A percentile compares a stretch with the other conserved stretches of the same genome.
These are phyloP conservation scores for Anabacerthia variegaticeps DNA, from an alignment of 2,797 vertebrate genomes.

Conservation along the genomic window DNA sequence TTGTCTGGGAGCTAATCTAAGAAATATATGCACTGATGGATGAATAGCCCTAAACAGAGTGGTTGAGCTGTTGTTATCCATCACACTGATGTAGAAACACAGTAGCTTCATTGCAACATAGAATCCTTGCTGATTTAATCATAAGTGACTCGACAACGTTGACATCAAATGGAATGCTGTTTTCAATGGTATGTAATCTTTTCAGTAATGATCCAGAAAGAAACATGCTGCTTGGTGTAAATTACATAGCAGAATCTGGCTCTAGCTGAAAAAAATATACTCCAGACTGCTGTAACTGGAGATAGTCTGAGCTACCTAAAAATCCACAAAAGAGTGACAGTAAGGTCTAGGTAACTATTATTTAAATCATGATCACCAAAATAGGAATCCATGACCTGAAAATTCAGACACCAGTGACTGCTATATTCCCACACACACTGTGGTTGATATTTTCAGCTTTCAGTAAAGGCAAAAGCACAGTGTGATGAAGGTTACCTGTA, in stretches of 20 bases:
- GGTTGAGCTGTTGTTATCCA: not conserved
- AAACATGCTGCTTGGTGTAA: not conserved
- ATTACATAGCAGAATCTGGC: not conserved
- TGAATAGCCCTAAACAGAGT: not conserved
- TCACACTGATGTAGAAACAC: not conserved
- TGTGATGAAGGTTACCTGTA: slow-evolving; percentile 2
- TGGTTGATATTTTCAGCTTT: not conserved
- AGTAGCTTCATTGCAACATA: not conserved
- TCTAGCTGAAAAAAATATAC: not conserved
- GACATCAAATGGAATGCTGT: not conserved
- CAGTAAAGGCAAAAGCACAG: not conserved
- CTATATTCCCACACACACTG: not conserved
- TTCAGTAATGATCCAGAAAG: not conserved
- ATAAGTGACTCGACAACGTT: not conserved
- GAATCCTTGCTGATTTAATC: not conserved
- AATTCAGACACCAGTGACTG: not conserved
- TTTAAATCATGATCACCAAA: not conserved
- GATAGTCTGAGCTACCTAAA: not conserved
- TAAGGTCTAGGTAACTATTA: not conserved
- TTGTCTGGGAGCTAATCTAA: not conserved
- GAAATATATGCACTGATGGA: not conserved
- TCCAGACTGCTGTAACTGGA: not conserved
- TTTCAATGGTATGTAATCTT: not conserved
- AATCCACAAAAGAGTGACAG: not conserved
- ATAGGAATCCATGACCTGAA: not conserved